Evolutionary conservation across 2,888 invertebrate species (phyloP), one percentile per base, ranked within the genome.

Genomic region (Sphaeridia pumilis): DNA sequence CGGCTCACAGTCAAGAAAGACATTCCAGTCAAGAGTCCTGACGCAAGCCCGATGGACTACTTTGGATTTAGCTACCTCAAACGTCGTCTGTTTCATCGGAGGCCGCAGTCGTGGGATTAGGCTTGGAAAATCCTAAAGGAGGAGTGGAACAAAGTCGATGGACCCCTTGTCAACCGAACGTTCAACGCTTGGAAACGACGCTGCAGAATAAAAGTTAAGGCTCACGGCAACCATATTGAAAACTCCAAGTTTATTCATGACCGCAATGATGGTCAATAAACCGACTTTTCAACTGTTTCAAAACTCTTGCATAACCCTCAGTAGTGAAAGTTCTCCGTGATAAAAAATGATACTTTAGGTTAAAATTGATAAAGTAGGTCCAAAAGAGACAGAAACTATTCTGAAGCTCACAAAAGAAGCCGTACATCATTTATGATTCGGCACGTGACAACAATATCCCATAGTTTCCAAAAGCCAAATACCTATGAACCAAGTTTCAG

Each of bases 21-120:
- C 5, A 51, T 45, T 17, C 44, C 44, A 3, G 35, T 51, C 2
- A 51, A 45, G 17, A 21, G 34, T n/a, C 51, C 45, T 21, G 51
- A 51, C 21, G 26, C 22, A 4, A 25, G 25, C 38, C 49, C 49
- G 4, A 7, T 49, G 36, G 48, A 48, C 36, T 48, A 35, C 22
- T 48, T 48, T 21, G 48, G 48, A n/a, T 48, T 48, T 36, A 27
- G 49, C 14, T 43, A 44, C 26, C 50, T 50, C 7, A 50, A 50
- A 49, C 14, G 27, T 27, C 22, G 20, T 20, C 24, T 22, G 20
- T 50, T 44, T 21, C 27, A 14, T 3, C 24, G 50, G 17, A 34
- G 20, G 25, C 25, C 50, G 7, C 26, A 44, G 14, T 34, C 46
- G 14, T 7, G 24, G 3, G 17, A 27, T 2, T 45, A 46, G n/a